phyloP scores from a whole-genome alignment of 2,113 vertebrate species.

The Eulemur macaco region DNA sequence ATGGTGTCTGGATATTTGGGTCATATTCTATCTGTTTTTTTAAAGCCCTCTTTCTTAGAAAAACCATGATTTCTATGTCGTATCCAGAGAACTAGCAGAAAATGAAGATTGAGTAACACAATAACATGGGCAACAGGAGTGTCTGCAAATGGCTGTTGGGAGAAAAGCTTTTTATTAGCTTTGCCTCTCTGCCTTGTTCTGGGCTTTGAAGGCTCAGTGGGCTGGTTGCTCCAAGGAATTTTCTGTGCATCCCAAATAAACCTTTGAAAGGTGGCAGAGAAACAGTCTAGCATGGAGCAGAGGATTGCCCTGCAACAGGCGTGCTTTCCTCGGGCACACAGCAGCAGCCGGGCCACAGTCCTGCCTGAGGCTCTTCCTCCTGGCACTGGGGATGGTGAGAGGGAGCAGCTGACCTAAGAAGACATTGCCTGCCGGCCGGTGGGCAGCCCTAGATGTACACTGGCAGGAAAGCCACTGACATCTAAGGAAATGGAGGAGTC shows the following conservation, averaged over 20 bases:
- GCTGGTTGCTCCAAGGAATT: not conserved
- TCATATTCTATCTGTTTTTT: not conserved
- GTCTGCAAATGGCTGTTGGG: not conserved
- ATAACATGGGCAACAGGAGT: not conserved
- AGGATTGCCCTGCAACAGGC: not conserved
- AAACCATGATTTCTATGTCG: not conserved
- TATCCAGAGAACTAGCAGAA: not conserved
- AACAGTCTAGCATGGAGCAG: not conserved
- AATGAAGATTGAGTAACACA: not conserved
- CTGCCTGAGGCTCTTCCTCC: not conserved
- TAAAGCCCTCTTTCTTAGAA: not conserved
- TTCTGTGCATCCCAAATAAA: not conserved
- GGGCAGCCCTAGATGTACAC: not conserved
- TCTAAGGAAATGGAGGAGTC: not conserved
- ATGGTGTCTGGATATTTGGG: not conserved
- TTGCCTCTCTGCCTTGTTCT: not conserved
- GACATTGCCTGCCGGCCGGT: not conserved
- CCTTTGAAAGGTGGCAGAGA: not conserved
- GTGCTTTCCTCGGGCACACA: not conserved
- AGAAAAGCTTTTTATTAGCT: not conserved
- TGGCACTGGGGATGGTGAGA: not conserved
- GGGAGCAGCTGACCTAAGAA: no score
- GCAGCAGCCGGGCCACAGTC: accelerated
- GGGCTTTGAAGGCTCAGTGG: not conserved
- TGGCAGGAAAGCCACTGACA: not conserved